phyloP scores from a whole-genome alignment of 2,113 vertebrate species.

The Elanus axillaris region DNA sequence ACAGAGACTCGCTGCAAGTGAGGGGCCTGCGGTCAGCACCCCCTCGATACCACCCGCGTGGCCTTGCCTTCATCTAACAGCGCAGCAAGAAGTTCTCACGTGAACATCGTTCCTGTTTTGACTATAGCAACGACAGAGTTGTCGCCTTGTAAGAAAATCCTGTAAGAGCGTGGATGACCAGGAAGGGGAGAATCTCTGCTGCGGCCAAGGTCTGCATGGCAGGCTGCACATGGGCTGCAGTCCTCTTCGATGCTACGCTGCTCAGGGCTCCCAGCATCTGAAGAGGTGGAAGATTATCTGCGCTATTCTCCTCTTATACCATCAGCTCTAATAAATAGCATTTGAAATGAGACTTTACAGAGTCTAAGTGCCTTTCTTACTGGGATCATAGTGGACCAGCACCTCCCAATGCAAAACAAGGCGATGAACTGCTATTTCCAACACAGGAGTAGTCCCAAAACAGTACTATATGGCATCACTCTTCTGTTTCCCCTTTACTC shows the following conservation, averaged over 20 bases:
- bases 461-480: not conserved
- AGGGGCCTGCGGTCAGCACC: not conserved
- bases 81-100: not conserved
- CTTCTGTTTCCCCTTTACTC: not conserved
- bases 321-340: not conserved
- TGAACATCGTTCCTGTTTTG: not conserved
- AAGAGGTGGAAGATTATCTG: not conserved
- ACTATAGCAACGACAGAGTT: not conserved
- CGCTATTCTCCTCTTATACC: not conserved
- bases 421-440: not conserved
- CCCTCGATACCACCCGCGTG: accelerated
- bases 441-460: not conserved
- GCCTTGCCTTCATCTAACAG: not conserved
- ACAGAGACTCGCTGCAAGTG: not conserved
- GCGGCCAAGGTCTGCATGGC: not conserved
- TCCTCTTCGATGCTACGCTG: not conserved
- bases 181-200: not conserved
- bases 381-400: not conserved
- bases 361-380: not conserved
- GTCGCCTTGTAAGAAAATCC: not conserved
- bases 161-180: not conserved
- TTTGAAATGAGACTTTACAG: not conserved
- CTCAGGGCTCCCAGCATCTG: not conserved
- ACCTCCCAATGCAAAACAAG: not conserved
- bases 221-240: accelerated